Base-by-base conservation (phyloP, 2,888 invertebrate genomes). In the Erpobdella octoculata region DNA sequence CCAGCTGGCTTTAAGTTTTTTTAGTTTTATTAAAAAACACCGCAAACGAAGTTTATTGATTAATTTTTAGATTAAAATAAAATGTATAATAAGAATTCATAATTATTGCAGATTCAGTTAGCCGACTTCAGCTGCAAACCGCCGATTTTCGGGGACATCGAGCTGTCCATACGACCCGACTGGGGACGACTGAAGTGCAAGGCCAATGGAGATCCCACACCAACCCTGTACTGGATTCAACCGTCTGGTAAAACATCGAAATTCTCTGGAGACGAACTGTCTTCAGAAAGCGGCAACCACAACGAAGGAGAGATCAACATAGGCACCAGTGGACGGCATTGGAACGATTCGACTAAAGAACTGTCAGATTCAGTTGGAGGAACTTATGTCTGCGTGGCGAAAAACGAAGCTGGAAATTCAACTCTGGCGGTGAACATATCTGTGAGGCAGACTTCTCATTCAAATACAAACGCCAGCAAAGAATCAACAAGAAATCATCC, bases 351-450 rank as follows among this genome's bases (percentile, higher is more conserved):
- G 18, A 15, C 6, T 21, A 35, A 31, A 12, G 41, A 72, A 8
- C 70, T 72, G 28, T 41, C 73, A 3, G 46, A 62, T 28, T 35
- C 31, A 28, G 18, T 62, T n/a, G 31, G n/a, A 21, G 79, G 79
- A n/a, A 77, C 76, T 72, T 82, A 81, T 74, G 78, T 78, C 72
- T 82, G 82, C 73, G 75, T 82, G 28, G 82, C 82, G 5, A 79
- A 78, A 73, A 82, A 82, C 74, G 80, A 80, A 0, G 82, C 81
- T 0, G 82, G 82, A 1, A 81, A 82, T 73, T 81, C 81, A 12
- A 81, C 81, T 15, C 77, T 82, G 46, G 79, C 80, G 1, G 75
- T 82, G 35, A 81, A 81, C 74, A 80, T 82, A n/a, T 78, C 46
- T 4, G 9, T 28, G 41, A 12, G 31, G n/a, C 28, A 37, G 46